These are phyloP conservation scores for Tor tambroides DNA, from an alignment of 2,113 vertebrate species.

Conservation along the genomic window DNA sequence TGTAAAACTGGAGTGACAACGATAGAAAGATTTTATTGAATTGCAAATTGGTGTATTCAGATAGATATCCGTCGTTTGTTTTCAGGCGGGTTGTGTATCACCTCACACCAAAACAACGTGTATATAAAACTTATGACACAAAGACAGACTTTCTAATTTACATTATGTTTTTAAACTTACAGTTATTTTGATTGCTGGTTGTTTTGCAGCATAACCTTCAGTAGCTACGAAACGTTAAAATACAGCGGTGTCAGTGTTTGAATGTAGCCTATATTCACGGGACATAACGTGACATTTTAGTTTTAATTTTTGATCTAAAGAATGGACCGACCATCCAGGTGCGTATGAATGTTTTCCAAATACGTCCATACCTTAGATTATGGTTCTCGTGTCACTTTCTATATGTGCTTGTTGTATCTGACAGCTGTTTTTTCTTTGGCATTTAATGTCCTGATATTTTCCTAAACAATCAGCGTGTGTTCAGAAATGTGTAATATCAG, in stretches of 20 bases:
- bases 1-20: not conserved
- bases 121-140: not conserved
- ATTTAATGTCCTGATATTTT: not conserved
- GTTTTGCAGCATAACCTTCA: not conserved
- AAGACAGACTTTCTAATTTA: not conserved
- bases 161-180: not conserved
- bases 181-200: not conserved
- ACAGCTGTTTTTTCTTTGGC: not conserved
- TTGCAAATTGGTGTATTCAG: not conserved
- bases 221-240: not conserved
- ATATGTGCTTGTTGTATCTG: not conserved
- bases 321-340: constrained; percentile 76
- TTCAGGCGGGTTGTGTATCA: constrained; percentile 49
- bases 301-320: not conserved
- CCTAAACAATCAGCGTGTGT: not conserved
- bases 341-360: constrained; percentile 24
- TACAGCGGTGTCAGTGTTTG: not conserved
- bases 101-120: not conserved
- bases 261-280: not conserved
- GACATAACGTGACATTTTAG: not conserved
- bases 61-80: constrained; percentile 43
- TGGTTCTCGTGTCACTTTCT: not conserved
- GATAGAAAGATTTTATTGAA: constrained; percentile 19
- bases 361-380: not conserved
- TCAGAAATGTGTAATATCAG: not conserved